Conservation (phyloP, 2,797 vertebrate species). For the Acanthiza pusilla region DNA sequence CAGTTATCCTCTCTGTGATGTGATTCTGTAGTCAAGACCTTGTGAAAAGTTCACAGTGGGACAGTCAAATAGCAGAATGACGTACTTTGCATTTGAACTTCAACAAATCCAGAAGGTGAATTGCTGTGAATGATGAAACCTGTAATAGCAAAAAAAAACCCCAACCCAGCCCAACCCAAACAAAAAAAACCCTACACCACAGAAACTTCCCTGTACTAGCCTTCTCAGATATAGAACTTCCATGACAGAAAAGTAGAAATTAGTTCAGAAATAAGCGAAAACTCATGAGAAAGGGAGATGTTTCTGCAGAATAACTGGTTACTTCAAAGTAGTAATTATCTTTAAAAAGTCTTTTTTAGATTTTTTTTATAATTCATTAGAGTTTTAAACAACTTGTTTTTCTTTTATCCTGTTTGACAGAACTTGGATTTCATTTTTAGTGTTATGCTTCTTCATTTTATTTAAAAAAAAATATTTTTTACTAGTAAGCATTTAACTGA, state of each 20-base stretch:
- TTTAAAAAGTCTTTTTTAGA: slow-evolving; percentile 4
- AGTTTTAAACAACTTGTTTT: background rate
- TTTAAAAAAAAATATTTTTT: background rate
- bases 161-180: background rate
- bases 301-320: slow-evolving; percentile 24
- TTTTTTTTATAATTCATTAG: background rate
- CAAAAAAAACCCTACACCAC: background rate
- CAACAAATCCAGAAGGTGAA: background rate
- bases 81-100: background rate
- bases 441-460: background rate
- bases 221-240: background rate
- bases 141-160: background rate
- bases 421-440: background rate
- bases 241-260: background rate
- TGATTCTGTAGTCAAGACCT: background rate
- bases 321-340: slow-evolving; percentile 39
- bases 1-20: background rate
- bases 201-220: background rate
- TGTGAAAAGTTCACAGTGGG: background rate
- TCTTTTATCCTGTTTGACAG: background rate
- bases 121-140: background rate
- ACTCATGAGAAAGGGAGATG: background rate
- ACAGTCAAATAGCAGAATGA: background rate
- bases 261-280: background rate
- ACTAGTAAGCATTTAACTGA: background rate